A percentile compares a stretch with the other conserved stretches of the same genome.
phyloP scores from a whole-genome alignment of 2,797 vertebrate species.

The Phaenicophaeus curvirostris region DNA sequence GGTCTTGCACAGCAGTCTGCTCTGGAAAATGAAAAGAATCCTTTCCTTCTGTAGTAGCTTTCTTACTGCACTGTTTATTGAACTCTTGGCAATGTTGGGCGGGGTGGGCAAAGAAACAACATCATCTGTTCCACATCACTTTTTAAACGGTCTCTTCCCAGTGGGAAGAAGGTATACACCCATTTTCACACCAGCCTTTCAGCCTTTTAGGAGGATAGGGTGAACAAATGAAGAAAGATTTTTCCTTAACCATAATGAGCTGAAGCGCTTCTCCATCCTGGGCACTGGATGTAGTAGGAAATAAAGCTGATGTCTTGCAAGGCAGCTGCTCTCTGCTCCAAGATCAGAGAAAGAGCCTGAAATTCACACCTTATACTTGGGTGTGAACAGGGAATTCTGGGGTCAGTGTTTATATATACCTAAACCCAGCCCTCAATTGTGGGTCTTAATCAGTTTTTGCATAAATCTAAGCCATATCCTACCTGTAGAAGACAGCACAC shows the following conservation, averaged over 20 bases:
- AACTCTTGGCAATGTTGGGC: background rate
- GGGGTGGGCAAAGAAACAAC: background rate
- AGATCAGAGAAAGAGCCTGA: background rate
- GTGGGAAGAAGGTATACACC: background rate
- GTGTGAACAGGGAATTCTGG: background rate
- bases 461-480: background rate
- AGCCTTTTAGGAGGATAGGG: background rate
- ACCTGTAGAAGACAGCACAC: background rate
- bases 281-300: background rate
- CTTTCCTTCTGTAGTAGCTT: background rate
- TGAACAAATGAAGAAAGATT: background rate
- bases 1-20: background rate
- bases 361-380: background rate
- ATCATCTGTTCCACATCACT: background rate
- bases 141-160: background rate
- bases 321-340: background rate
- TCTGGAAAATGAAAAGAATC: background rate
- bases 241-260: background rate
- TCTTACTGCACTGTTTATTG: background rate
- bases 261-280: background rate
- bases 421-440: background rate
- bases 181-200: background rate
- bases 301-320: background rate
- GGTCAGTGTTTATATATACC: background rate
- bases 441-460: background rate